A percentile compares a stretch with the other conserved stretches of the same genome.
These are phyloP conservation scores for Synaphobranchus kaupii DNA, from an alignment of 2,797 vertebrate genomes.

Conservation along the genomic window DNA sequence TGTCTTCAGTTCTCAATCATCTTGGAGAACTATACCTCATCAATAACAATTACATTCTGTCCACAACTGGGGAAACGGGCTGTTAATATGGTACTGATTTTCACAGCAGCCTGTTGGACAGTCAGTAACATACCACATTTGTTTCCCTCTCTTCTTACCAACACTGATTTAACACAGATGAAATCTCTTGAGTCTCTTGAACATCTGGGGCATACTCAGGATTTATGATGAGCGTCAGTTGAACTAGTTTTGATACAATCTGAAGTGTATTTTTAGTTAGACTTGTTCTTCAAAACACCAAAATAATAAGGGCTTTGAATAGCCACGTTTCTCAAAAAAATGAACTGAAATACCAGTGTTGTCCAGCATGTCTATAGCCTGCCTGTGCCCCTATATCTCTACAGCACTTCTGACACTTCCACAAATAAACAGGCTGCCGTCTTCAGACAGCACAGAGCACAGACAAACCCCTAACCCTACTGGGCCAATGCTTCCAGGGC, in stretches of 20 bases:
- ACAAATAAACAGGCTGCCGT: neutral
- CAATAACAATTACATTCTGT: no score
- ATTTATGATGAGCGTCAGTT: no score
- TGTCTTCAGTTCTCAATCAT: no score
- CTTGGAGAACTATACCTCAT: no score
- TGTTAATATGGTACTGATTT: no score
- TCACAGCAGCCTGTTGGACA: neutral
- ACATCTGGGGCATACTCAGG: neutral
- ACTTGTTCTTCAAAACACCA: neutral
- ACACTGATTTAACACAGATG: neutral
- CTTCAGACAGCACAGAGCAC: neutral
- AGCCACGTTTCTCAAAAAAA: neutral
- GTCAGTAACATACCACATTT: neutral
- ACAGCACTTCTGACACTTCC: neutral
- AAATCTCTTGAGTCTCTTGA: neutral
- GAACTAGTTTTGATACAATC: neutral
- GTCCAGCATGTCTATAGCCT: neutral
- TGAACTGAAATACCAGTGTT: neutral
- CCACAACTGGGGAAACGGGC: no score
- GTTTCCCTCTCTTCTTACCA: neutral
- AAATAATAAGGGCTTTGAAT: neutral
- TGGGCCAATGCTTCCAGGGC: neutral
- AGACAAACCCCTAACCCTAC: neutral
- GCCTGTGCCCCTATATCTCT: conserved; percentile 1
- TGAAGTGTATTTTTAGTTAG: neutral